These are phyloP conservation scores for Sipha flava DNA, from an alignment of 1,140 invertebrate genomes.

Conservation along the genomic window DNA sequence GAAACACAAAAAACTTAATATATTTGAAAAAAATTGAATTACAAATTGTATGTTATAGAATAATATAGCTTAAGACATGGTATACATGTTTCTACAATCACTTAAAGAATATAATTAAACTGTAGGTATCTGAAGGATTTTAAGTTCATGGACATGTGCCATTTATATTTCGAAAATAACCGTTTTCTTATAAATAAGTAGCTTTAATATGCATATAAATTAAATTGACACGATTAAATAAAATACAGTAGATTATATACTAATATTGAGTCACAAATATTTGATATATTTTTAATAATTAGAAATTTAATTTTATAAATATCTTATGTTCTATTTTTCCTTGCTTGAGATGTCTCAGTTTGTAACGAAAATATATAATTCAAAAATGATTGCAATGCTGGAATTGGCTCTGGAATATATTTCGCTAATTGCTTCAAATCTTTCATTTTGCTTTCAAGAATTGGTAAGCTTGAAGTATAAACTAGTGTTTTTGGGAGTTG, in stretches of 20 bases:
- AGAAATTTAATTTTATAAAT: no score
- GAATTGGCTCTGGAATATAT: not conserved
- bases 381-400: not conserved
- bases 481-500: not conserved
- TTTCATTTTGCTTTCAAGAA: constrained; percentile 6
- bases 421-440: not conserved
- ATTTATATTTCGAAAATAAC: not conserved
- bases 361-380: not conserved
- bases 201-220: not conserved
- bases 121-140: no score
- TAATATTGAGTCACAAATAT: not conserved
- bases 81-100: no score
- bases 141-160: no score
- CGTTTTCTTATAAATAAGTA: not conserved
- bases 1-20: not conserved
- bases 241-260: not conserved
- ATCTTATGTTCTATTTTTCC: not conserved
- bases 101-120: no score
- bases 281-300: no score
- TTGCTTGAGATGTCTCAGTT: not conserved
- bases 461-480: constrained; percentile 1
- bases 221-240: not conserved
- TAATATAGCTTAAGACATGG: not conserved
- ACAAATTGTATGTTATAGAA: not conserved
- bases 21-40: not conserved